Base-by-base conservation (phyloP, 2,888 invertebrate genomes). In the Oscheius onirici region DNA sequence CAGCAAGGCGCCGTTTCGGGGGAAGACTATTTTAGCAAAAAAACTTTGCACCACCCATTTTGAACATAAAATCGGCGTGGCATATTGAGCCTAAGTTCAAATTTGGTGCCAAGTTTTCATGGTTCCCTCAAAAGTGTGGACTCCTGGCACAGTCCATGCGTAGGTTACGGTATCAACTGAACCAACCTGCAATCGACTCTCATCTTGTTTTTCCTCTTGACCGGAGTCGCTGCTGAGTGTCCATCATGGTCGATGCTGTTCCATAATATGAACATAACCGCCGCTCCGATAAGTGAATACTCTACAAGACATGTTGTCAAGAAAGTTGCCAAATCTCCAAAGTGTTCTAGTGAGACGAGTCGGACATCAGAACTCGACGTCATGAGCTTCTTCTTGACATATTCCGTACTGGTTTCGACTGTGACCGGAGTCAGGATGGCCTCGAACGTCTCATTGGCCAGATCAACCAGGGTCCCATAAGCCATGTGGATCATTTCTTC, bases 201-300 rank as follows among this genome's bases (percentile, higher is more conserved):
- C 76, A 86, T 82, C 17, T 77, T 77, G 43, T 78, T 52, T 55
- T 83, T 84, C 20, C 84, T 73, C 69, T 80, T 81, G n/a, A 74
- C 77, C 15, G 67, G 22, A 63, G 69, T 40, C 40, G 69, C 57
- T 54, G 71, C 24, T 63, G 55, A n/a, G 51, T 73, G 71, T 41
- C 61, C 63, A 13, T 66, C 72, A 20, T 80, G 71, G 46, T 84
- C 85, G 43, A 86, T 85, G 10, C 84, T 79, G 52, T 79, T 75
- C 84, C 85, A 86, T n/a, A 86, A 41, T 15, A 84, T 83, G 71
- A 87, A 84, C 85, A 86, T 86, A 1, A 86, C 83, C 1, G 85
- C 86, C 2, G 86, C 86, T 1, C 84, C 84, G 58, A 86, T 86
- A 8, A 86, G 69, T 0, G 85, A 84, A 60, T 83, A 80, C 74